These are phyloP conservation scores for Sander vitreus DNA, from an alignment of 2,113 vertebrate species.

Conservation along the genomic window DNA sequence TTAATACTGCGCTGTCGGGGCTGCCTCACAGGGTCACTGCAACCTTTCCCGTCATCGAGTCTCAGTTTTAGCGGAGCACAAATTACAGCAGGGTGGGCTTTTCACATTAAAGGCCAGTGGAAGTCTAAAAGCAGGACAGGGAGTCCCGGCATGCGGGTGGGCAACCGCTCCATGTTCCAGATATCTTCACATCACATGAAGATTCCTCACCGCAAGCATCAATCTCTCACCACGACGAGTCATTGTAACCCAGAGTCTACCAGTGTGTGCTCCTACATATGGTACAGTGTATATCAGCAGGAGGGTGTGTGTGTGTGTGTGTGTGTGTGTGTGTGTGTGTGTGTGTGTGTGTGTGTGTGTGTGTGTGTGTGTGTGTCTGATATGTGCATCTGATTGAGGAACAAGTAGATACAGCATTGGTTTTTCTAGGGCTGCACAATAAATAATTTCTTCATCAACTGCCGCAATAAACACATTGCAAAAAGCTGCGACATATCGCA, in stretches of 20 bases:
- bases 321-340: too few species aligned
- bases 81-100: constrained; percentile 71
- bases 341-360: too few species aligned
- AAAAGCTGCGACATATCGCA: too few species aligned
- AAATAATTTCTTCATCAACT: too few species aligned
- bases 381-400: not conserved
- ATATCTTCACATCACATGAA: constrained; percentile 80
- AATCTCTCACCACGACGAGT: constrained; percentile 54
- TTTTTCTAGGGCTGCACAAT: too few species aligned
- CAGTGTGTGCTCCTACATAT: constrained; percentile 11
- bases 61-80: constrained; percentile 57
- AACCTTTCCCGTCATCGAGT: constrained; percentile 64
- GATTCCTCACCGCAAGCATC: constrained; percentile 67
- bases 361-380: not conserved
- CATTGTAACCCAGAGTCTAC: constrained; percentile 22
- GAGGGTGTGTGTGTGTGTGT: not conserved
- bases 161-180: constrained; percentile 65
- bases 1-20: constrained; percentile 25
- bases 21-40: constrained; percentile 38
- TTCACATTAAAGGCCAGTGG: constrained; percentile 77
- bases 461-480: too few species aligned
- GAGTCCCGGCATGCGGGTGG: constrained; percentile 52
- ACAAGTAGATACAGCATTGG: not conserved
- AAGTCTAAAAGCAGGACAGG: constrained; percentile 66
- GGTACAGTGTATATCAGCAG: not conserved